Evolutionary conservation across 2,797 vertebrate genomes (phyloP), one percentile per base, ranked within the genome.

Genomic region (Malurus leucopterus): DNA sequence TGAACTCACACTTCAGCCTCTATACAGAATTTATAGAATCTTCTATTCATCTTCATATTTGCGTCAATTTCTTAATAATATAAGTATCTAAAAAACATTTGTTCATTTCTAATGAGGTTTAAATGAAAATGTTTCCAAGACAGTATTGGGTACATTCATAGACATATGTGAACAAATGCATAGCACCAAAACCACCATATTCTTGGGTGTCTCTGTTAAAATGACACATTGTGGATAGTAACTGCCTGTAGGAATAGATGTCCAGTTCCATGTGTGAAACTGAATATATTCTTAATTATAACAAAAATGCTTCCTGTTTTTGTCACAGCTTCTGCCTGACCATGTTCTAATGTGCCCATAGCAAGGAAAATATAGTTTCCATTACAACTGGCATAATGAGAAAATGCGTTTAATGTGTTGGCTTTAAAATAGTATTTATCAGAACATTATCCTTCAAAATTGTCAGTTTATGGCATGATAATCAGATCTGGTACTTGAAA

Each of bases 401-500:
- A 88, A 92, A 90, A 89, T 69, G n/a, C 0, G 0, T 84, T 94
- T 92, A 94, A 88, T 73, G 46, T 89, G 73, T 91, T 94, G 79
- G 73, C 83, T 77, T 90, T 83, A 88, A 80, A 68, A 84, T 57
- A 94, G 84, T 93, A 90, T 93, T 93, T 94, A 89, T 94, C 68
- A 77, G 68, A 90, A 80, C 49, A 83, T 94, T 94, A 91, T 93
- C 67, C 53, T 85, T 64, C 49, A 73, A 91, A 94, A 93, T 64
- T 94, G 94, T 89, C 92, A 89, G 76, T 81, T 89, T 90, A 79
- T 91, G 82, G 83, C 87, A 83, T 53, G 54, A 75, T 92, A 93
- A 95, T 94, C 92, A 80, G 83, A 96, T 95, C 76, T 90, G 38
- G 71, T 93, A 83, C 85, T 92, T 92, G 81, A 92, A 91, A 93